Conservation (phyloP, 2,888 invertebrate species). For the Drosophila longiperda region DNA sequence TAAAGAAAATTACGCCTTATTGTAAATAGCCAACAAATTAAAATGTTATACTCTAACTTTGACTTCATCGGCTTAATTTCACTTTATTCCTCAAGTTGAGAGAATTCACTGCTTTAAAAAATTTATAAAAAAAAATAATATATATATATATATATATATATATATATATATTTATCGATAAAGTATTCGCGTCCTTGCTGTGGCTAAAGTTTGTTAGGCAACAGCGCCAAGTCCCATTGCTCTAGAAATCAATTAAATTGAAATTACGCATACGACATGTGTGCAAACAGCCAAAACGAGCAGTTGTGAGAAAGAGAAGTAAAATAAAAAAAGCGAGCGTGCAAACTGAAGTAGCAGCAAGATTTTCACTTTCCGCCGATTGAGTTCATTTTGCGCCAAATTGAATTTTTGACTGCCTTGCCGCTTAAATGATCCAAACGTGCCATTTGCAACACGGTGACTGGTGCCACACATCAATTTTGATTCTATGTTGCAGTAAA, state of each 20-base stretch:
- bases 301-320: neutral
- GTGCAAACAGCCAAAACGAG: slow-evolving; percentile 42
- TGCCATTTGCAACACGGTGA: slow-evolving; percentile 44
- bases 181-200: slow-evolving; percentile 43
- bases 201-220: slow-evolving; percentile 56
- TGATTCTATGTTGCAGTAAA: neutral
- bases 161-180: neutral
- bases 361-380: slow-evolving; percentile 49
- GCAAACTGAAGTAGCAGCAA: slow-evolving; percentile 1
- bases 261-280: slow-evolving; percentile 78
- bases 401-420: slow-evolving; percentile 41
- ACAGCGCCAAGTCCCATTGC: slow-evolving; percentile 44
- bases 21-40: neutral
- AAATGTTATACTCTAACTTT: neutral
- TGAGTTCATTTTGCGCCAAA: slow-evolving; percentile 48
- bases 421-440: slow-evolving; percentile 59
- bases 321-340: neutral
- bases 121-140: neutral
- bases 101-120: neutral
- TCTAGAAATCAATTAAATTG: slow-evolving; percentile 73
- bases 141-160: neutral
- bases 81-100: neutral
- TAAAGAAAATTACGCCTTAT: neutral
- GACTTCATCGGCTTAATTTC: neutral
- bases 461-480: neutral